Evolutionary conservation across 2,888 invertebrate species (phyloP).

Genomic region (Lepas anatifera): DNA sequence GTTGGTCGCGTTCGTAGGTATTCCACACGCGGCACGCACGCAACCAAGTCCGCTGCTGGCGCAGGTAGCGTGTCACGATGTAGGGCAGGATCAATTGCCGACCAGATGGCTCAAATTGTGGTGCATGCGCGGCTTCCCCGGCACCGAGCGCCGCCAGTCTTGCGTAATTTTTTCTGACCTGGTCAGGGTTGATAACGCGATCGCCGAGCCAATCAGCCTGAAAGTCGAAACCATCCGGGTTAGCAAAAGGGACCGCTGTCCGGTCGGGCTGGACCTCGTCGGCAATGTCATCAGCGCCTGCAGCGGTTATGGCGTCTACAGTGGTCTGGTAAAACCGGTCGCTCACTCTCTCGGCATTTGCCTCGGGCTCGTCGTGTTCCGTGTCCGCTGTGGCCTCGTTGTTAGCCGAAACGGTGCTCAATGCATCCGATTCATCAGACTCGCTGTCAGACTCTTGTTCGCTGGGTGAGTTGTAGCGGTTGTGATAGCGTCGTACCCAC

Average conservation of each 20-base stretch:
- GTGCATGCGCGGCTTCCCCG: background rate
- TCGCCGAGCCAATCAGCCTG: background rate
- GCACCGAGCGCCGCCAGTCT: background rate
- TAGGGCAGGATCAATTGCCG: background rate
- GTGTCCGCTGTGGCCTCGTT: background rate
- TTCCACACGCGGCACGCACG: background rate
- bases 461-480: background rate
- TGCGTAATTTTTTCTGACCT: background rate
- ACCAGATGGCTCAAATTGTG: background rate
- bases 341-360: too few species aligned
- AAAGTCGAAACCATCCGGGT: background rate
- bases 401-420: background rate
- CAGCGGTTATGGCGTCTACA: background rate
- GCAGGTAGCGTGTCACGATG: background rate
- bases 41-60: background rate
- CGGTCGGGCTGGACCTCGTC: background rate
- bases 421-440: background rate
- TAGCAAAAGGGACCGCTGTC: background rate
- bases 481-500: background rate
- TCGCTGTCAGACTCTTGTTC: background rate
- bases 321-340: background rate
- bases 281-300: background rate
- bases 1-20: background rate
- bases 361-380: background rate
- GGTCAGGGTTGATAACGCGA: background rate